These are phyloP conservation scores for Laupala kohalensis DNA, from an alignment of 1,140 invertebrate genomes.

Conservation along the genomic window DNA sequence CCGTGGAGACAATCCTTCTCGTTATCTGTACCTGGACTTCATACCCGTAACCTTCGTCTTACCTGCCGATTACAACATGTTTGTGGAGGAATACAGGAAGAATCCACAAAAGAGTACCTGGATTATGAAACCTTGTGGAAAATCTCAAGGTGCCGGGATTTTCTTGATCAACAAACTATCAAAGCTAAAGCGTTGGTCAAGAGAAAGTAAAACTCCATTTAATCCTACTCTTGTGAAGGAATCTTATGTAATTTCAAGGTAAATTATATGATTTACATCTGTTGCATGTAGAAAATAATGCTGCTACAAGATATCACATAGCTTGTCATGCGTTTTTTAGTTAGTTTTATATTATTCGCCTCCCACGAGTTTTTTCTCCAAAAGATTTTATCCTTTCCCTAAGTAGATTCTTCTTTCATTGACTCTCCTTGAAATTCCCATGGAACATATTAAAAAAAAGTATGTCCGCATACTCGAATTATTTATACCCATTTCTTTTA, in stretches of 20 bases:
- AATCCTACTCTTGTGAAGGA: conserved; percentile 74
- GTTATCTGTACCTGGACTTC: conserved; percentile 75
- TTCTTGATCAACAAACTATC: conserved; percentile 81
- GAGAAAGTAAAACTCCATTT: conserved; percentile 65
- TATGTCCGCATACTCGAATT: too few relatives aligned
- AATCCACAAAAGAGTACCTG: conserved; percentile 84
- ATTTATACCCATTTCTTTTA: too few relatives aligned
- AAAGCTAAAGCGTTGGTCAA: conserved; percentile 76
- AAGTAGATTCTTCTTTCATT: too few relatives aligned
- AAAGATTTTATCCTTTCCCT: too few relatives aligned
- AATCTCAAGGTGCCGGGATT: conserved; percentile 77
- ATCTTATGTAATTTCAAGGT: conserved; percentile 76
- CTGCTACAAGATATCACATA: too few relatives aligned
- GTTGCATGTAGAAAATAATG: too few relatives aligned
- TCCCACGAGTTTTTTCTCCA: too few relatives aligned
- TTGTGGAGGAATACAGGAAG: conserved; percentile 87
- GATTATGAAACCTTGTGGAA: conserved; percentile 95
- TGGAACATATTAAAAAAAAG: too few relatives aligned
- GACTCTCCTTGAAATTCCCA: too few relatives aligned
- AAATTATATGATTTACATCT: too few relatives aligned
- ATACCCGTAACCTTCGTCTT: conserved; percentile 86
- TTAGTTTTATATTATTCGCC: too few relatives aligned
- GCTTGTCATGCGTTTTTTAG: too few relatives aligned
- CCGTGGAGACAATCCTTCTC: conserved; percentile 54
- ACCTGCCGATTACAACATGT: conserved; percentile 89